A percentile compares a stretch with the other conserved stretches of the same genome.
Evolutionary conservation across 2,888 invertebrate genomes (phyloP).

Genomic region (Pollenia angustigena): DNA sequence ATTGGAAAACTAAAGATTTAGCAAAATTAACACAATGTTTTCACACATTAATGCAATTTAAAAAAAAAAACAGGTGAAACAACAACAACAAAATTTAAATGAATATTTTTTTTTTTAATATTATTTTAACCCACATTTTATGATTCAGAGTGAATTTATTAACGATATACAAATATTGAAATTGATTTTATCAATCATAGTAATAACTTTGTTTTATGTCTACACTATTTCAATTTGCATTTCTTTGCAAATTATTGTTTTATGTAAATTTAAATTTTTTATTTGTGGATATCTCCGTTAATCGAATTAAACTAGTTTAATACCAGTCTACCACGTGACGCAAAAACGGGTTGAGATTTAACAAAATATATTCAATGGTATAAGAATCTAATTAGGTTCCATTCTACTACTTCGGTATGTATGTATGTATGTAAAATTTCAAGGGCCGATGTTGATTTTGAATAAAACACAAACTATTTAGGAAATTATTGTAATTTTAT

Average conservation of each 20-base stretch:
- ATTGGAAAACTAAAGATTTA: background rate
- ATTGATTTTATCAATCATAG: background rate
- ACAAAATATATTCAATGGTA: no score
- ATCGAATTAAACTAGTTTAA: conserved; percentile 15
- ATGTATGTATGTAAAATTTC: no score
- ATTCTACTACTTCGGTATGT: no score
- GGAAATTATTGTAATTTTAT: no score
- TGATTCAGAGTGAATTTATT: conserved; percentile 44
- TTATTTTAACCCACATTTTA: conserved; percentile 64
- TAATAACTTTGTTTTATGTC: conserved; percentile 3
- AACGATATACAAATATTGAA: no score
- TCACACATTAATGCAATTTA: conserved; percentile 37
- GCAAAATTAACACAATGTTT: conserved; percentile 22
- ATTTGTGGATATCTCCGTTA: background rate
- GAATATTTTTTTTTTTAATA: conserved; percentile 25
- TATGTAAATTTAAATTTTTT: conserved; percentile 15
- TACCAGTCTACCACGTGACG: conserved; percentile 32
- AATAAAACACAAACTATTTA: no score
- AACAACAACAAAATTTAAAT: conserved; percentile 22
- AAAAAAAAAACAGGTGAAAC: conserved; percentile 42
- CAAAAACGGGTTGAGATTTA: background rate
- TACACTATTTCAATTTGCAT: conserved; percentile 25
- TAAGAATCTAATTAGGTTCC: no score
- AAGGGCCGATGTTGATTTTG: no score
- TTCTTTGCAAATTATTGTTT: conserved; percentile 31